Base-by-base conservation (phyloP, 2,113 vertebrate species). In the Willisornis vidua region DNA sequence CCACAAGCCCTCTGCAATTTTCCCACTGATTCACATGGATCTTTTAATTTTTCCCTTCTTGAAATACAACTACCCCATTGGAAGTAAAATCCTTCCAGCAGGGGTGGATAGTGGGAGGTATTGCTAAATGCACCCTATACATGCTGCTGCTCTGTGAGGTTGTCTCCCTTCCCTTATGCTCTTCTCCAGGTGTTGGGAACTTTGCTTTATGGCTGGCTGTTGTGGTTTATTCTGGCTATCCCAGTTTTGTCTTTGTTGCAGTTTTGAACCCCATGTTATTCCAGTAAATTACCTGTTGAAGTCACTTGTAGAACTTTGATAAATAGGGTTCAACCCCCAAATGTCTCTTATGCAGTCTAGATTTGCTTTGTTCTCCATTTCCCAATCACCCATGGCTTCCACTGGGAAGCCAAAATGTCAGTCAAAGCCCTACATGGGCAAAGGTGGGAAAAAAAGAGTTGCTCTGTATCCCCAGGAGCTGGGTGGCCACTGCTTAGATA, bases 101-200 rank as follows among this genome's bases (percentile, higher is more conserved):
- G 41, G 24, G 25, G 22, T 63, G 66, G 48, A 24, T 55, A 12
- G 28, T n/a, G 13, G 79, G 48, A 41, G 31, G 15, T 45, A 24
- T 6, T 72, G 35, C 52, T 67, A 25, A 62, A 52, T 14, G n/a
- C 26, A 37, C 23, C 13, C 65, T 52, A 5, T 9, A 2, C 11
- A 8, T 3, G 2, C 23, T 73, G 29, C 63, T 91, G 65, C 41
- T 19, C 43, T 28, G 0, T 45, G 59, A 1, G 1, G 39, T 43
- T 80, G 18, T 73, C 41, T 2, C 33, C 8, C 45, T 48, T 79
- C 35, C 17, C 18, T 43, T 20, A 25, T 61, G 46, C 33, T 23
- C 25, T 11, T 76, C 54, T 70, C 52, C 43, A 45, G 18, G 9
- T 52, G 9, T 18, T 3, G 3, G 46, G 31, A 51, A 67, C 35